Evolutionary conservation across 1,140 invertebrate species (phyloP).

Genomic region (Spodoptera frugiperda): DNA sequence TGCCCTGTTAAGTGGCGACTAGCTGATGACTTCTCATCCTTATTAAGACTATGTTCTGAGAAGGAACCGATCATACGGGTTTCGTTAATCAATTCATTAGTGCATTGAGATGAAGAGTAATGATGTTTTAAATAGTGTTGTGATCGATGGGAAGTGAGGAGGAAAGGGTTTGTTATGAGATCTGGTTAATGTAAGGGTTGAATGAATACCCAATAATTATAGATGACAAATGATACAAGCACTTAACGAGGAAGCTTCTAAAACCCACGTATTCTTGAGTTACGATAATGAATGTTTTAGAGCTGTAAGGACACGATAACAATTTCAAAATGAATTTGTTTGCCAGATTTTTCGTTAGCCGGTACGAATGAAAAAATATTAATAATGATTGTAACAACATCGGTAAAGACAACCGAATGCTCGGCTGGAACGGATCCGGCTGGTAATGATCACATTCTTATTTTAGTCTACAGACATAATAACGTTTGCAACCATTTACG

Average conservation of each 20-base stretch:
- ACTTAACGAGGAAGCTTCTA: too few species aligned
- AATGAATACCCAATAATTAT: too few species aligned
- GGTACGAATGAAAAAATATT: background rate
- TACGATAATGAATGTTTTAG: too few species aligned
- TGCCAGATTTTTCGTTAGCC: background rate
- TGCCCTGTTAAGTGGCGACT: constrained; percentile 48
- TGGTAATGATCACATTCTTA: constrained; percentile 47
- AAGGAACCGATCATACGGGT: constrained; percentile 31
- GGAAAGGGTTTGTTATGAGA: background rate
- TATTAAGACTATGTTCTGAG: constrained; percentile 49
- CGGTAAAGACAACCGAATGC: constrained; percentile 34
- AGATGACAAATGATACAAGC: too few species aligned
- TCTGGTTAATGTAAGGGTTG: background rate
- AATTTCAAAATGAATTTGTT: constrained; percentile 1
- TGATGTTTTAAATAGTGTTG: constrained; percentile 2
- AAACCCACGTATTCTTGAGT: too few species aligned
- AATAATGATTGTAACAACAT: constrained; percentile 25
- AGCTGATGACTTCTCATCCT: constrained; percentile 50
- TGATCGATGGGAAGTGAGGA: background rate
- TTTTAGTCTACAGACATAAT: constrained; percentile 44
- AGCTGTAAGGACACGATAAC: too few species aligned
- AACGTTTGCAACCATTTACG: constrained; percentile 41
- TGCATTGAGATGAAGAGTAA: constrained; percentile 14
- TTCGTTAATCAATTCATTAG: constrained; percentile 26
- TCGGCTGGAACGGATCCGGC: constrained; percentile 35